Conservation (phyloP, 2,113 vertebrate species). For the Dryoscopus gambensis region DNA sequence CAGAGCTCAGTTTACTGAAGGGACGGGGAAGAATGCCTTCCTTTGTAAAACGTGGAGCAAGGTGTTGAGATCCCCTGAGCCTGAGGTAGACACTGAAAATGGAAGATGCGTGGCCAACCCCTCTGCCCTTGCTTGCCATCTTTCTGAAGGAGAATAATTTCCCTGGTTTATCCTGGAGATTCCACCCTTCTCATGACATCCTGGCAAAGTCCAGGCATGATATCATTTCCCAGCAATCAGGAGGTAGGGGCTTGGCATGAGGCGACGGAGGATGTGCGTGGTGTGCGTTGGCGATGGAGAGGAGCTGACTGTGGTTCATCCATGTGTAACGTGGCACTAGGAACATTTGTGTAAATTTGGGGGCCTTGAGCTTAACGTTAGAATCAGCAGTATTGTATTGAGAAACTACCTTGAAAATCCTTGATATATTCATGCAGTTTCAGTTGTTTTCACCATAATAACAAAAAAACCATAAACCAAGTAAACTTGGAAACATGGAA, state of each 20-base stretch:
- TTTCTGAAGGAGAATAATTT: not conserved
- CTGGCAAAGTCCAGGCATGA: not conserved
- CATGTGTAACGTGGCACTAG: fast-evolving
- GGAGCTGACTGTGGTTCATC: fast-evolving
- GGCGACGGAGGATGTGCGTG: not conserved
- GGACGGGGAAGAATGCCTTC: fast-evolving
- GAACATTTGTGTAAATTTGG: not conserved
- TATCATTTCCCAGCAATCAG: not conserved
- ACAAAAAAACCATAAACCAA: not conserved
- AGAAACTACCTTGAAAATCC: not conserved
- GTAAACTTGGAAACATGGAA: not conserved
- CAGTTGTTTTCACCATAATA: not conserved
- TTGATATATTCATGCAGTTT: not conserved
- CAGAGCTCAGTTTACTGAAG: not conserved
- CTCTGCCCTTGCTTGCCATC: not conserved
- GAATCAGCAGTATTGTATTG: not conserved
- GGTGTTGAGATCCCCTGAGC: not conserved
- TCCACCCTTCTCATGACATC: fast-evolving
- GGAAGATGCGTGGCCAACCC: not conserved
- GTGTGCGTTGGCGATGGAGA: not conserved
- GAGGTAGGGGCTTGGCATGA: not conserved
- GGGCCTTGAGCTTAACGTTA: not conserved
- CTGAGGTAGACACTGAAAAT: not conserved
- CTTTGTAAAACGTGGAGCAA: not conserved
- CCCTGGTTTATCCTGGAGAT: not conserved